Base-by-base conservation (phyloP, 2,797 vertebrate genomes). In the Pogonophryne albipinna region DNA sequence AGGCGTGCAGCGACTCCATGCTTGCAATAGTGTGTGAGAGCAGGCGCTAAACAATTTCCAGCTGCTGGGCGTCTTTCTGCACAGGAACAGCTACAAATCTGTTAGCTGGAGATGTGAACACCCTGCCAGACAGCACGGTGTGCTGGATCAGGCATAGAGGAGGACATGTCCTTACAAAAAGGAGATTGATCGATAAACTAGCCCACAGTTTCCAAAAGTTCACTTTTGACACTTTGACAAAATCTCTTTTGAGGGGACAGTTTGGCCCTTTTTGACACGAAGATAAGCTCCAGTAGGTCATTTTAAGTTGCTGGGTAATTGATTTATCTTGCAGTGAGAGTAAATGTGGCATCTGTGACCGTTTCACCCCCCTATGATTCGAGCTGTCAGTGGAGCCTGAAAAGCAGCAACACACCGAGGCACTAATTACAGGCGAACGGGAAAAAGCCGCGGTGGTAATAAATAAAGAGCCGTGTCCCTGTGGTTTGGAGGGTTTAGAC, bases 201-300 rank as follows among this genome's bases (percentile, higher is more conserved):
- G 71, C 44, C 50, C 71, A 62, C 87, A 87, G 90, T 91, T 87
- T 81, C 46, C 79, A 86, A 92, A 95, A 95, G 92, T 95, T 95
- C 87, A 93, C 90, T 93, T 93, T 72, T 78, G 80, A 85, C 89
- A 85, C 89, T 87, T 74, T 76, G 84, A 79, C 77, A 71, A 66
- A 67, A 76, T 73, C 50, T 79, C 71, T 55, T 79, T 4, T 4
- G 60, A 49, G 69, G 66, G 62, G 46, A 53, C 86, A 70, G 71
- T 75, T 74, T 47, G 86, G 72, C 74, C 75, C 20, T 64, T 74
- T 57, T 41, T 47, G 72, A n/a, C 79, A 20, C 44, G 1, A n/a
- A 3, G 12, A 45, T 38, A 77, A 45, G 80, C 75, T 77, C 62
- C 72, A 1, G 76, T 12, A 42, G 71, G 68, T 84, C 84, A 27